phyloP scores from a whole-genome alignment of 2,797 vertebrate species.

The Danio tinwini region DNA sequence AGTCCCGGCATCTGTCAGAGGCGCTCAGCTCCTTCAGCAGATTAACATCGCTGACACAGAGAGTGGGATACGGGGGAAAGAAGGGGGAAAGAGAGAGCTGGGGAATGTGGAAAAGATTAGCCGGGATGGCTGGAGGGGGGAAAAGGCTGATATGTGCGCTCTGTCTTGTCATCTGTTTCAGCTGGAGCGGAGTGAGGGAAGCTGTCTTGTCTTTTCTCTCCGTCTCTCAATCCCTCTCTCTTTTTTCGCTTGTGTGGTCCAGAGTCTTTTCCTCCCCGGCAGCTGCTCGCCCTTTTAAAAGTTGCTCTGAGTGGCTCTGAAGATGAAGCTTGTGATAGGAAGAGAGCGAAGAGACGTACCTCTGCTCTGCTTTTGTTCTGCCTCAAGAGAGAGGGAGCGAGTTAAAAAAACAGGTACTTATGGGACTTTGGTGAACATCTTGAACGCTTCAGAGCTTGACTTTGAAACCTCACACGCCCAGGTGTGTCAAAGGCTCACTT shows the following conservation, averaged over 20 bases:
- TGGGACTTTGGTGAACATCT: conserved; percentile 51
- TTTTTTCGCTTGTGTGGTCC: conserved; percentile 38
- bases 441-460: conserved; percentile 51
- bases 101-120: conserved; percentile 60
- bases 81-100: conserved; percentile 14
- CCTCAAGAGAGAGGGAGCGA: background rate
- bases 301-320: conserved; percentile 51
- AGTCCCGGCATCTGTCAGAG: conserved; percentile 51
- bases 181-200: conserved; percentile 49
- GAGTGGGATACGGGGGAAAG: conserved; percentile 11
- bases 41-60: conserved; percentile 45
- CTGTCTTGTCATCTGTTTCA: conserved; percentile 55
- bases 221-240: conserved; percentile 30
- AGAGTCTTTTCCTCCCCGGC: conserved; percentile 48
- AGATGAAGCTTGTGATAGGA: conserved; percentile 49
- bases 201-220: conserved; percentile 41
- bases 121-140: conserved; percentile 51
- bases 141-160: conserved; percentile 52
- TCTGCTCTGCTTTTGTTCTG: conserved; percentile 42
- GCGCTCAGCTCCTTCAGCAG: conserved; percentile 48
- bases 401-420: conserved; percentile 21
- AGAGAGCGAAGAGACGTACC: conserved; percentile 8
- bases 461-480: conserved; percentile 58
- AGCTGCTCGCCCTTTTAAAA: conserved; percentile 49
- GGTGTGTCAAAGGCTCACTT: conserved; percentile 56